Base-by-base conservation (phyloP, 2,113 vertebrate species). In the Megaptera novaeangliae region DNA sequence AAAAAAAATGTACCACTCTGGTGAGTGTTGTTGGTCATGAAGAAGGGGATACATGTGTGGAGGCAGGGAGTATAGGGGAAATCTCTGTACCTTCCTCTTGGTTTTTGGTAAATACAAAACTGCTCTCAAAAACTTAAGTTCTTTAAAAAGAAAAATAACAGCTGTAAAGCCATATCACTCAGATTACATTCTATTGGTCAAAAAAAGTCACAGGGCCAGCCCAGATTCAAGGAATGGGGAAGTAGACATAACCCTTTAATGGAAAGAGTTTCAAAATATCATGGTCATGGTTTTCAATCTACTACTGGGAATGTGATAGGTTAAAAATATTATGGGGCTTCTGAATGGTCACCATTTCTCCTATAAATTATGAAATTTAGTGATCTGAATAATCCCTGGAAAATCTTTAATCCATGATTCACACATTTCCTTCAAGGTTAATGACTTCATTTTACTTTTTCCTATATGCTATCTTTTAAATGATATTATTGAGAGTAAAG, bases 31-130 rank as follows among this genome's bases (percentile, higher is more conserved):
- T 11, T 23, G 41, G 44, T 44, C 44, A 44, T 44, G 8, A 44
- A 6, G 3, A 5, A n/a, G 6, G 31, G 39, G 82, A 44, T 63
- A 2, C 8, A 1, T 1, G 8, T 1, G 29, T 3, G 5, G 2
- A 7, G 41, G 63, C 8, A 2, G 31, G 13, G 8, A 20, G 3
- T 25, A 11, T 44, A 17, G 25, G 39, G 13, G 69, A 46, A 44
- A 27, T 17, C 52, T 18, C 86, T 75, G 5, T 46, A 2, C 39
- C 14, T 52, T 27, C 21, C 21, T 61, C 69, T 75, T 57, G 11
- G 2, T 27, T 75, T 75, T 46, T 44, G 44, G 44, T 89, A 39
- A 46, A 89, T 49, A 6, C 29, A 49, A 89, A 89, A 46, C 55
- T 75, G 21, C 55, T 75, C 31, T 63, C 7, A 11, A 87, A 63